Evolutionary conservation across 1,140 invertebrate species (phyloP).

Genomic region (Halictus rubicundus): DNA sequence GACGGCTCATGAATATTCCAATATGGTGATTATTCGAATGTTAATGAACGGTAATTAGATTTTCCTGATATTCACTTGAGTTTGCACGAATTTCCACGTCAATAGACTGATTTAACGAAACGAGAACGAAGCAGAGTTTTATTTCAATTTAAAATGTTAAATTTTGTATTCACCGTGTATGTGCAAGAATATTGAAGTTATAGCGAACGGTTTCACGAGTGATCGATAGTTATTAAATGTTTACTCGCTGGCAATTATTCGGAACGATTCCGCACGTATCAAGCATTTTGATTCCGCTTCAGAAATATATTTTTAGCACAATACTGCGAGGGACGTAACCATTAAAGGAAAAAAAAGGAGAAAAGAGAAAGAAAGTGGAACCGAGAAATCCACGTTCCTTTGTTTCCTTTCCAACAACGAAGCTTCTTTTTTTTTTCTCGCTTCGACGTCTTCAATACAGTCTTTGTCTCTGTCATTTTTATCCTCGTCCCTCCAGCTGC

Average conservation of each 20-base stretch:
- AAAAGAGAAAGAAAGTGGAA: constrained; percentile 8
- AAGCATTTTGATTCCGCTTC: neutral
- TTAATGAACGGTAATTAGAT: no score
- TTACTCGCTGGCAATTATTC: neutral
- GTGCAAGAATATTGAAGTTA: no score
- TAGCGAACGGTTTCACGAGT: no score
- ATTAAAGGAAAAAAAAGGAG: constrained; percentile 13
- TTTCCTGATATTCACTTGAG: no score
- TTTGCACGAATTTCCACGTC: neutral
- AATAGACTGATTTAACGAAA: no score
- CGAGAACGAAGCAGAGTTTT: no score
- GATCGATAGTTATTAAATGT: no score
- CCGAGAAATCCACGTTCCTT: constrained; percentile 8
- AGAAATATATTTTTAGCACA: constrained; percentile 19
- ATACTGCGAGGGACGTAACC: constrained; percentile 14
- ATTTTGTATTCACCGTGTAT: no score
- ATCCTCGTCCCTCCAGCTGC: constrained; percentile 4
- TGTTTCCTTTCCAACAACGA: constrained; percentile 33
- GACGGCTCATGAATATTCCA: no score
- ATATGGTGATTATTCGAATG: no score
- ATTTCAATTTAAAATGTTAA: no score
- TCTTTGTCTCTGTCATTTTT: constrained; percentile 36
- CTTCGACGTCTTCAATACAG: constrained; percentile 35
- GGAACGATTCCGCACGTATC: neutral
- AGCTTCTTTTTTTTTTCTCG: constrained; percentile 30